phyloP scores from a whole-genome alignment of 2,113 vertebrate species.

The Hystrix brachyura region DNA sequence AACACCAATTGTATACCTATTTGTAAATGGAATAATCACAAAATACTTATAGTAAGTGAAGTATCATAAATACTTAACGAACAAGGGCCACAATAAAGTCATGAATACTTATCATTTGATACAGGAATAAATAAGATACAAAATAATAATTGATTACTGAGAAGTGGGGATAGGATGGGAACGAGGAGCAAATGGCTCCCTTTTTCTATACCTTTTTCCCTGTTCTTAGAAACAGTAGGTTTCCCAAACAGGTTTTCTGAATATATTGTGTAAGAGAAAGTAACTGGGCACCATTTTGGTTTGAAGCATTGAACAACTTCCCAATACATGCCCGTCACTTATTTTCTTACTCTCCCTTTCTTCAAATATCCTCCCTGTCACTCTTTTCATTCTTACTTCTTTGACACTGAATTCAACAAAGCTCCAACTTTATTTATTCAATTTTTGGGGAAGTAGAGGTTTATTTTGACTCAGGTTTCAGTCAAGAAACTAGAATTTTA shows the following conservation, averaged over 20 bases:
- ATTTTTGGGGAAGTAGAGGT: no score
- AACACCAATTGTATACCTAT: background rate
- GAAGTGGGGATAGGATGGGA: background rate
- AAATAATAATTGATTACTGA: background rate
- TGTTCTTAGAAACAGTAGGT: background rate
- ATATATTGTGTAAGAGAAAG: background rate
- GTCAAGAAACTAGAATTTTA: no score
- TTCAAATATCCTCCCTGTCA: no score
- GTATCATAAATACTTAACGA: background rate
- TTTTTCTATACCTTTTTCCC: background rate
- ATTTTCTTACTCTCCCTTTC: background rate
- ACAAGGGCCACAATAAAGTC: background rate
- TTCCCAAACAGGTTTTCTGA: background rate
- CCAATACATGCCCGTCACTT: background rate
- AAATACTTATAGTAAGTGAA: constrained; percentile 7
- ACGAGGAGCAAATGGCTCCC: background rate
- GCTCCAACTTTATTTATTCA: no score
- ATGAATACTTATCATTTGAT: background rate
- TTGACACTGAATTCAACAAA: background rate
- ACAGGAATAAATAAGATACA: background rate
- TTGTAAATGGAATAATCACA: background rate
- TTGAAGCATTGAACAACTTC: background rate
- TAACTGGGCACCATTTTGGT: background rate
- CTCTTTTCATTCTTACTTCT: background rate
- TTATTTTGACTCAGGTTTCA: no score